These are phyloP conservation scores for Misgurnus anguillicaudatus DNA, from an alignment of 2,113 vertebrate genomes.

Conservation along the genomic window DNA sequence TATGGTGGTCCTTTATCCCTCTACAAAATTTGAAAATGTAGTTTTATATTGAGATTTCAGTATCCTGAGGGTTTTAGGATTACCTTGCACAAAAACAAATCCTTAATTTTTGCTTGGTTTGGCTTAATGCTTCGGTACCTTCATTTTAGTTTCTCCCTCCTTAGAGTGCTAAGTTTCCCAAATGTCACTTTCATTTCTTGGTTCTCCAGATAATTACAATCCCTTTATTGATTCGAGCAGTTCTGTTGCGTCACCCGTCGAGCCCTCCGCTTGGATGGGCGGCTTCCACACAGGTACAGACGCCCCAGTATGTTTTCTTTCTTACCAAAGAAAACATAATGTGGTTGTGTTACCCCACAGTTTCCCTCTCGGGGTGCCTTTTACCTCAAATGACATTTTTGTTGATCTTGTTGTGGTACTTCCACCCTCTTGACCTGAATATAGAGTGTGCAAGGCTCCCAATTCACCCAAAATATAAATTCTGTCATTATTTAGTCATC, in stretches of 20 bases:
- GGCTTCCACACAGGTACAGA: constrained; percentile 73
- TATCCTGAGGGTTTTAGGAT: background rate
- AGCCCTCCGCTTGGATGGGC: constrained; percentile 67
- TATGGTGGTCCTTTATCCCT: constrained; percentile 8
- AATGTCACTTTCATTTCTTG: constrained; percentile 62
- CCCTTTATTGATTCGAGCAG: constrained; percentile 74
- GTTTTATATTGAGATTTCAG: background rate
- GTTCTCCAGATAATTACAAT: constrained; percentile 78
- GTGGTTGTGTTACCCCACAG: constrained; percentile 4
- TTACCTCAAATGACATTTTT: background rate
- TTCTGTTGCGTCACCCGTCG: constrained; percentile 71
- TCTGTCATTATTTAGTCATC: no score
- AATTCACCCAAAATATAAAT: no score
- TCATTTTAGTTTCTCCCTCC: background rate
- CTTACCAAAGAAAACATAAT: constrained; percentile 46
- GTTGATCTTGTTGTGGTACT: background rate
- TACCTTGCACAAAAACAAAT: background rate
- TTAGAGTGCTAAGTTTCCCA: constrained; percentile 39
- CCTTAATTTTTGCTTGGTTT: background rate
- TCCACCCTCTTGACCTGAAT: background rate
- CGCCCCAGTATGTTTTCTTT: constrained; percentile 61
- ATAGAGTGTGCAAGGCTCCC: background rate
- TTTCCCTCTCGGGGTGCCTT: background rate
- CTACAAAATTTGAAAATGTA: no score
- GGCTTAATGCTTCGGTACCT: background rate